Evolutionary conservation across 1,140 invertebrate genomes (phyloP), one percentile per base, ranked within the genome.

Genomic region (Microplitis demolitor): DNA sequence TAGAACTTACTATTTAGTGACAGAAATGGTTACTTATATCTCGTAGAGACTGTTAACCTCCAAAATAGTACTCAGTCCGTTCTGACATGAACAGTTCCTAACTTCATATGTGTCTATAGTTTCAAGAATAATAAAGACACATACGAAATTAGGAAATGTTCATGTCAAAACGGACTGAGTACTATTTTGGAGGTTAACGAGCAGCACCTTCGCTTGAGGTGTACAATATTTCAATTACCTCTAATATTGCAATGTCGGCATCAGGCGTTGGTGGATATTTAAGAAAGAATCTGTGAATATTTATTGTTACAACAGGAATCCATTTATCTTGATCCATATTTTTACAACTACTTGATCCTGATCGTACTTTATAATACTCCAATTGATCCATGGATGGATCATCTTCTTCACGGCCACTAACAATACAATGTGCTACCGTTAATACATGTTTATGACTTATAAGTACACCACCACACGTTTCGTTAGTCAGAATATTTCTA

Each of bases 371-470:
- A 24, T 31, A 51, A 37, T 16, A 66, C 16, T 50, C 14, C 24
- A 50, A 24, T 50, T 45, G 33, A 31, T 45, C 9, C 9, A 35
- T 9, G 24, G 24, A 50, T 4, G 56, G 56, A 60, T 31, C 37
- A 9, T 24, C 14, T n/a, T 33, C n/a, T 70, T 58, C 39, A 70
- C n/a, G n/a, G 35, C 54, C 66, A 14, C 0, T n/a, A 4, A 51
- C 35, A 13, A 70, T 2, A 62, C 68, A 70, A 50, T 70, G 68
- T 2, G 68, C 68, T 61, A 37, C 68, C 2, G 68, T 70, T 16
- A 61, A 4, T 2, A 50, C 39, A 16, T 70, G 56, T 5, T 39
- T 39, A 0, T 5, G 11, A 8, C 35, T 61, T 35, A 70, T 70
- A 11, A 70, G 11, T 33, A 13, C 11, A 61, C 33, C 68, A 39